Percentiles rank a stretch among this genome's conserved stretches.
These are phyloP conservation scores for Nycticorax nycticorax DNA, from an alignment of 2,113 vertebrate species.

Conservation along the genomic window DNA sequence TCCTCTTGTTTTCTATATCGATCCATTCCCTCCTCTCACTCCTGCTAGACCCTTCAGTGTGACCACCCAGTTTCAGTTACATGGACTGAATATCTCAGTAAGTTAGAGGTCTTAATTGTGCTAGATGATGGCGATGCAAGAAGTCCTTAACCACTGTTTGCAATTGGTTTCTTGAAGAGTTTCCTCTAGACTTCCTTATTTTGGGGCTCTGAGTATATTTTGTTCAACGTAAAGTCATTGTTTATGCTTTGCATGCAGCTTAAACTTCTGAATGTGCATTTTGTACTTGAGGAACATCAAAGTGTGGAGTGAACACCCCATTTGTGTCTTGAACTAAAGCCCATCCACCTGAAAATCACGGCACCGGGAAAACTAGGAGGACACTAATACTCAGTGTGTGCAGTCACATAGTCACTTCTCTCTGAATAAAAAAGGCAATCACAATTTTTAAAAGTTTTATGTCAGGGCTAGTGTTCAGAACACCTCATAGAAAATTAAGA, in stretches of 20 bases:
- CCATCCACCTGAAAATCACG: neutral
- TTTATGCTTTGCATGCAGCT: constrained; percentile 26
- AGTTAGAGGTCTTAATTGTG: neutral
- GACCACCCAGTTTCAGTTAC: constrained; percentile 49
- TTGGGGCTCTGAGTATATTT: neutral
- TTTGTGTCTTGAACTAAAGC: neutral
- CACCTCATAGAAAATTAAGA: neutral
- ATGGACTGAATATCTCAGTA: neutral
- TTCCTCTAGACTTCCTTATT: neutral
- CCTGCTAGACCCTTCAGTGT: neutral
- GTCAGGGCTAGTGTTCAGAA: neutral
- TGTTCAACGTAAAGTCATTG: neutral
- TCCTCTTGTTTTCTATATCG: neutral
- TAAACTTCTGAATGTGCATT: neutral
- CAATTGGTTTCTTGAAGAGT: neutral
- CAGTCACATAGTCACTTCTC: neutral
- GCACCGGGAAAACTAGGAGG: neutral
- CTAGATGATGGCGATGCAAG: neutral
- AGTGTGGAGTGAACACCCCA: neutral
- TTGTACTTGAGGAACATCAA: neutral
- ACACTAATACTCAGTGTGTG: neutral
- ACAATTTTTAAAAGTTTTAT: neutral
- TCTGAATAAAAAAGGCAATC: neutral
- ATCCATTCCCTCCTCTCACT: neutral
- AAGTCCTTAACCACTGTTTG: neutral